Percentiles rank a stretch among this genome's conserved stretches.
These are phyloP conservation scores for Apistogramma diplotaenia DNA, from an alignment of 2,113 vertebrate species.

Conservation along the genomic window DNA sequence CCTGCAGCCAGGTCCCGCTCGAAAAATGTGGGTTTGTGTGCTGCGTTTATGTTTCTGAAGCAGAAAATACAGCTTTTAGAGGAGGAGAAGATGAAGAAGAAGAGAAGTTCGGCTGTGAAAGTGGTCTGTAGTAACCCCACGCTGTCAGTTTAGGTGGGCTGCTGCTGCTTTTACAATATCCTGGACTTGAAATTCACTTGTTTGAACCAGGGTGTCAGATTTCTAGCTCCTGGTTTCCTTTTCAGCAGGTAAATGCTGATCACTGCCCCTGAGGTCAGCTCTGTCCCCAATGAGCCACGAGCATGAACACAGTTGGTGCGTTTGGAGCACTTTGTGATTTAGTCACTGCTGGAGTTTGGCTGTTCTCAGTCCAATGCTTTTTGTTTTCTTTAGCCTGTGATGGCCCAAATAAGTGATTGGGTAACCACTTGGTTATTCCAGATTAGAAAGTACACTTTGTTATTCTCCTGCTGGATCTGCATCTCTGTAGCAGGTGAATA, in stretches of 20 bases:
- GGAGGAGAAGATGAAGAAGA: neutral
- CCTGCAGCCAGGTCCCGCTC: too few species aligned
- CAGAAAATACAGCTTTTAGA: too few species aligned
- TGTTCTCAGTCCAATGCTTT: neutral
- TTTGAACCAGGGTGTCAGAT: neutral
- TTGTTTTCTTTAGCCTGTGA: neutral
- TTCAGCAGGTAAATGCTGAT: neutral
- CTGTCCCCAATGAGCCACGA: neutral
- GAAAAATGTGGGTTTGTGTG: too few species aligned
- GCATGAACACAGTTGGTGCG: neutral
- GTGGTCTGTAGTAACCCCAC: neutral
- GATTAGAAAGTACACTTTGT: neutral
- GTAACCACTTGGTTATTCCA: neutral
- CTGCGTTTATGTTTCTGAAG: too few species aligned
- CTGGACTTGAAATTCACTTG: neutral
- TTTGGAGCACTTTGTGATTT: neutral
- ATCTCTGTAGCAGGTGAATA: neutral
- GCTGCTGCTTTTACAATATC: too few species aligned
- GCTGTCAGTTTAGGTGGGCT: too few species aligned
- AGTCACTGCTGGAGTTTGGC: neutral
- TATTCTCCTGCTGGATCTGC: neutral
- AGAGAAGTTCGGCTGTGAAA: neutral
- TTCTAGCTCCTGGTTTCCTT: neutral
- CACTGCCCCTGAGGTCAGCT: neutral
- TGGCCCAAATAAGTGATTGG: neutral